phyloP scores from a whole-genome alignment of 2,113 vertebrate species.

The Calidris pygmaea region DNA sequence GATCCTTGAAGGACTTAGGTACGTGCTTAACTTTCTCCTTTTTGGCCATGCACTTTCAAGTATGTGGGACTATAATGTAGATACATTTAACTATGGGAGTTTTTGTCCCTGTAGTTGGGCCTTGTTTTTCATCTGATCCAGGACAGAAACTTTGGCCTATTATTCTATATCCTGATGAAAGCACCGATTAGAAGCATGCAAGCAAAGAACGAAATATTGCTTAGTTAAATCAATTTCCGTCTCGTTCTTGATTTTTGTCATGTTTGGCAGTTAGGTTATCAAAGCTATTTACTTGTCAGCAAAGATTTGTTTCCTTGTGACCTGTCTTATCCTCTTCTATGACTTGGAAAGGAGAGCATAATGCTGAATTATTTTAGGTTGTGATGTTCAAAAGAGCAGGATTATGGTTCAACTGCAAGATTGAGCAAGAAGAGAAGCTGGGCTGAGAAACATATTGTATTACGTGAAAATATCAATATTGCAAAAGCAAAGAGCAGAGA shows the following conservation, averaged over 20 bases:
- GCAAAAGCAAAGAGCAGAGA: not conserved
- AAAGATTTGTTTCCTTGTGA: constrained; percentile 7
- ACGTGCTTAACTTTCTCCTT: not conserved
- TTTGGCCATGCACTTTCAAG: not conserved
- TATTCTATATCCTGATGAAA: not conserved
- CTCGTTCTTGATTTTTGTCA: not conserved
- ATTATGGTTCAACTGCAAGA: not conserved
- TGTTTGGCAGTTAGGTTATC: not conserved
- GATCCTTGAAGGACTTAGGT: not conserved
- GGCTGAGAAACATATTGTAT: not conserved
- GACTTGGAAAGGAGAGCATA: not conserved
- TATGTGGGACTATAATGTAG: not conserved
- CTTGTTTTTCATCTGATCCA: not conserved
- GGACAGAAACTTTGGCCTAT: not conserved
- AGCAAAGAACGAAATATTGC: not conserved
- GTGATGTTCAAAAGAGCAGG: not conserved
- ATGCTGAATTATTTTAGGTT: not conserved
- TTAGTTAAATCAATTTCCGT: not conserved
- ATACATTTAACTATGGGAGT: not conserved
- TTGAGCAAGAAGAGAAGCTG: not conserved
- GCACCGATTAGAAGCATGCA: not conserved
- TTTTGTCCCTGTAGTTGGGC: not conserved
- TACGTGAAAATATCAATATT: not conserved
- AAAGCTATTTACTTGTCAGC: not conserved
- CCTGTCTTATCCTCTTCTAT: not conserved